Conservation (phyloP, 2,113 vertebrate species). For the Anguilla japonica region DNA sequence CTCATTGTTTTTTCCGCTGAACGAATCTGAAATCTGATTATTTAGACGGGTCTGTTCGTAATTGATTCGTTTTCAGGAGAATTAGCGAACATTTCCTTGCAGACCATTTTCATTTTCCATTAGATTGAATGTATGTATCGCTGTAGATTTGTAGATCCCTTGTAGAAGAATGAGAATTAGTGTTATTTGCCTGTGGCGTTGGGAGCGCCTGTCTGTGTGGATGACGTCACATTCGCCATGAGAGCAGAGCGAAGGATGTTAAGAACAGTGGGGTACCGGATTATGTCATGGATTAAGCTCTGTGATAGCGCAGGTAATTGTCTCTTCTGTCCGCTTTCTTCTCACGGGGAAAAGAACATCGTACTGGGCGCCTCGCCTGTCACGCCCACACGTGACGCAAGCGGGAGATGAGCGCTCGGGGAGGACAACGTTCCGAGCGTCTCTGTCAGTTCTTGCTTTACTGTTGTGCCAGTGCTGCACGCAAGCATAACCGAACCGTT, state of each 20-base stretch:
- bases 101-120: background rate
- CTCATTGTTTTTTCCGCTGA: constrained; percentile 59
- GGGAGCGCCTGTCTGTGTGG: background rate
- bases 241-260: background rate
- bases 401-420: background rate
- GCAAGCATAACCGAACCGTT: background rate
- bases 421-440: background rate
- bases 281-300: background rate
- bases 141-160: too few species aligned
- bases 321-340: background rate
- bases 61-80: constrained; percentile 32
- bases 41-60: constrained; percentile 41
- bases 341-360: background rate
- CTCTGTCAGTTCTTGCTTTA: background rate
- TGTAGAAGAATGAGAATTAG: background rate
- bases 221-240: background rate
- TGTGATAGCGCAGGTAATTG: background rate
- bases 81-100: constrained; percentile 27
- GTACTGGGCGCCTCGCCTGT: background rate
- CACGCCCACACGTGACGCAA: background rate
- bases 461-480: background rate
- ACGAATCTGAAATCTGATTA: constrained; percentile 52
- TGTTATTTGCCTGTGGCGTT: too few species aligned
- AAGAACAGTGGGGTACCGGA: background rate
- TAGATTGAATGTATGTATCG: too few species aligned